phyloP scores from a whole-genome alignment of 2,113 vertebrate genomes.

The Aythya baeri region DNA sequence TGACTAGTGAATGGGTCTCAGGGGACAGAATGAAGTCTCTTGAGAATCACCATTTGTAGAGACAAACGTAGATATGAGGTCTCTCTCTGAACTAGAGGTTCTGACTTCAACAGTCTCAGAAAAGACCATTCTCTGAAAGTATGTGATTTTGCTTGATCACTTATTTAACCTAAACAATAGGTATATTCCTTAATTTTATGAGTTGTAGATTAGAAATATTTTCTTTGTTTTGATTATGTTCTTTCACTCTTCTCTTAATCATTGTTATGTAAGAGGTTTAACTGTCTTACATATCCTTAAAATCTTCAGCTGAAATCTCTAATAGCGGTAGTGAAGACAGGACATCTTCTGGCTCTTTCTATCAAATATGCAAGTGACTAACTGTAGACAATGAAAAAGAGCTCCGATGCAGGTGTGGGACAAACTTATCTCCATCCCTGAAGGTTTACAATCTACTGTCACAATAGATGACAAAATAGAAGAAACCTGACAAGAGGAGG shows the following conservation, averaged over 20 bases:
- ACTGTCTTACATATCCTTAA: not conserved
- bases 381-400: not conserved
- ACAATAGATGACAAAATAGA: not conserved
- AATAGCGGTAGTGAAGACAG: not conserved
- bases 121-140: not conserved
- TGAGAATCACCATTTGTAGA: not conserved
- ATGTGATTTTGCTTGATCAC: not conserved
- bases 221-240: not conserved
- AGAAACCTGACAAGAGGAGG: not conserved
- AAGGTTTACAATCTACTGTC: not conserved
- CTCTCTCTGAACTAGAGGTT: not conserved
- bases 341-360: not conserved
- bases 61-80: not conserved
- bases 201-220: not conserved
- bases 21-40: not conserved
- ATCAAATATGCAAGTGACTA: not conserved
- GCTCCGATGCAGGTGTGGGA: not conserved
- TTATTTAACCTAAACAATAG: not conserved
- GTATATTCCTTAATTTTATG: not conserved
- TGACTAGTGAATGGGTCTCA: not conserved
- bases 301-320: not conserved
- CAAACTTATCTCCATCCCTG: not conserved
- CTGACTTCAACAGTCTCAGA: not conserved
- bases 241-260: not conserved
- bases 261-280: not conserved